Evolutionary conservation across 2,888 invertebrate species (phyloP).

Genomic region (Gonocerus acuteangulatus): DNA sequence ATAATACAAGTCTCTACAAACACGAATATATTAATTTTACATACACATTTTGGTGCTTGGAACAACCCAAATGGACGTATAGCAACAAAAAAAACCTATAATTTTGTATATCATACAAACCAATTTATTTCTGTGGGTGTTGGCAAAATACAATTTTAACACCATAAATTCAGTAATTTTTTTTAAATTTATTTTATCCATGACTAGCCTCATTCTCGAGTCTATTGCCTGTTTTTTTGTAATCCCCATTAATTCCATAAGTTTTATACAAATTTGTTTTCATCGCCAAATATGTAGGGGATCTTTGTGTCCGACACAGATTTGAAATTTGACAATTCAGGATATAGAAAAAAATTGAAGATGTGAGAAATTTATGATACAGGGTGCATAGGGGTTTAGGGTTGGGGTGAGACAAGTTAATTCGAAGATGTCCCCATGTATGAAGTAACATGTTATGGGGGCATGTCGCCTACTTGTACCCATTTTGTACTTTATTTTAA

Average conservation of each 20-base stretch:
- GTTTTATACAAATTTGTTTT: neutral
- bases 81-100: slow-evolving; percentile 32
- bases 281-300: neutral
- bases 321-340: too few relatives aligned
- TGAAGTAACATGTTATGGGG: neutral
- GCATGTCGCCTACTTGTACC: slow-evolving; percentile 1
- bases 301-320: neutral
- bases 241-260: neutral
- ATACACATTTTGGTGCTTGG: slow-evolving; percentile 35
- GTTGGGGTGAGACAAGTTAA: neutral
- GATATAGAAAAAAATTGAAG: too few relatives aligned
- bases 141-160: slow-evolving; percentile 23
- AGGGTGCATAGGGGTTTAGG: neutral
- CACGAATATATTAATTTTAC: slow-evolving; percentile 32
- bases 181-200: slow-evolving; percentile 18
- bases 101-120: slow-evolving; percentile 22
- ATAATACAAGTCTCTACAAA: slow-evolving; percentile 35
- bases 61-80: slow-evolving; percentile 36
- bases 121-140: slow-evolving; percentile 9
- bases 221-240: slow-evolving; percentile 31
- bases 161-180: slow-evolving; percentile 11
- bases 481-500: neutral
- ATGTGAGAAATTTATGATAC: too few relatives aligned
- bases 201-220: slow-evolving; percentile 34
- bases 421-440: neutral